Percentiles rank a stretch among this genome's conserved stretches.
Conservation (phyloP, 1,140 invertebrate species). For the Apis florea region DNA sequence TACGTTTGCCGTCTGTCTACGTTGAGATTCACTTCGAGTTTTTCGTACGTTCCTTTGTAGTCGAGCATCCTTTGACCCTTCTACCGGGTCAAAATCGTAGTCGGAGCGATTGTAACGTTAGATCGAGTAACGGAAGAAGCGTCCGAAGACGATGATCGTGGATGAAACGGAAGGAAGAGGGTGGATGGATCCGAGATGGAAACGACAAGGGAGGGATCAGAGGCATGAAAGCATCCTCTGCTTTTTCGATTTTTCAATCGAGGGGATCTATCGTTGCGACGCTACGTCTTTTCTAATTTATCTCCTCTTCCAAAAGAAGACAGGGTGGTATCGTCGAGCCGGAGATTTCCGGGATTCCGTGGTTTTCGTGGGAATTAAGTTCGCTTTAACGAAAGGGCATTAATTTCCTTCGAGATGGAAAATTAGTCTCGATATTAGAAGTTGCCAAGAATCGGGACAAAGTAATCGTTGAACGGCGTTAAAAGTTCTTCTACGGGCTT, state of each 20-base stretch:
- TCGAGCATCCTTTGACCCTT: constrained; percentile 37
- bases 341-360: neutral
- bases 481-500: neutral
- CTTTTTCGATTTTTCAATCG: neutral
- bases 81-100: neutral
- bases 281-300: constrained; percentile 12
- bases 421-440: constrained; percentile 7
- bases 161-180: neutral
- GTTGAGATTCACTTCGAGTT: constrained; percentile 37
- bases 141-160: neutral
- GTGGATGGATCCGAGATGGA: neutral
- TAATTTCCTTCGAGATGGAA: constrained; percentile 2
- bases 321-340: neutral
- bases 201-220: neutral
- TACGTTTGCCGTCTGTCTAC: neutral
- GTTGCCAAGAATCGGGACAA: constrained; percentile 4
- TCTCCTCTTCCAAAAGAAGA: neutral
- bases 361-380: neutral
- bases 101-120: constrained; percentile 14
- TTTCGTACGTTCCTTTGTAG: constrained; percentile 24
- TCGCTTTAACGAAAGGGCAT: neutral
- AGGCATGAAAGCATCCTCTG: neutral
- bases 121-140: constrained; percentile 20
- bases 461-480: constrained; percentile 4
- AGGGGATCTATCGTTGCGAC: neutral